These are phyloP conservation scores for Sus scrofa DNA, from an alignment of 2,113 vertebrate species.

Conservation along the genomic window DNA sequence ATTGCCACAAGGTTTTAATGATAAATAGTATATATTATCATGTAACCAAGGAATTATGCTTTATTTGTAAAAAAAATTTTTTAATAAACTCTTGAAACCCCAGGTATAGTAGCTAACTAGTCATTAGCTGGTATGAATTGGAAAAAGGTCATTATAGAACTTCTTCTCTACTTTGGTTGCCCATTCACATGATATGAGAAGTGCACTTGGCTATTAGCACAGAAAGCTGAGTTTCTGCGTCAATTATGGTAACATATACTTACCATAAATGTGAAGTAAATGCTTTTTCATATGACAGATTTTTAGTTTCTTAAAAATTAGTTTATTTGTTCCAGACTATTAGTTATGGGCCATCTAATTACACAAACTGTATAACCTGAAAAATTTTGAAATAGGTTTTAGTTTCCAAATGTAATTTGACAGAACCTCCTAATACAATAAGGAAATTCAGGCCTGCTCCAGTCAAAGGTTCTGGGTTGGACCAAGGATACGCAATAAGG, in stretches of 20 bases:
- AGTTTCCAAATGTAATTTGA: not conserved
- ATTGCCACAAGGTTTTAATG: not conserved
- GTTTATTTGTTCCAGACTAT: not conserved
- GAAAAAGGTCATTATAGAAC: not conserved
- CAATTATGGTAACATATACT: not conserved
- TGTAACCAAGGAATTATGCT: conserved; percentile 1
- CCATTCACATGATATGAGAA: not conserved
- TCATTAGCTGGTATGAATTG: not conserved
- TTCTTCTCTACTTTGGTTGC: not conserved
- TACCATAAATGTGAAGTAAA: not conserved
- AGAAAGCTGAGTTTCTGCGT: conserved; percentile 10
- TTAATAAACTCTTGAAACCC: not conserved
- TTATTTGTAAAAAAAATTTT: not conserved
- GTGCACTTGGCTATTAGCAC: not conserved
- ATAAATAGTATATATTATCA: not conserved
- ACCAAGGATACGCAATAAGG: not conserved
- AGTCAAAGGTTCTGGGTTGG: not conserved
- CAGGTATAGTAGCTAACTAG: conserved; percentile 16
- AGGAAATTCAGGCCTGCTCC: not conserved
- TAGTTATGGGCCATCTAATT: not conserved
- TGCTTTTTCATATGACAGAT: not conserved
- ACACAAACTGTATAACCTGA: not conserved
- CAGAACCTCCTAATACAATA: not conserved
- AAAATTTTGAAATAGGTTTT: not conserved
- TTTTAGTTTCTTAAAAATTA: conserved; percentile 44